Conservation (phyloP, 2,888 invertebrate genomes). For the Periphyllus acericola region DNA sequence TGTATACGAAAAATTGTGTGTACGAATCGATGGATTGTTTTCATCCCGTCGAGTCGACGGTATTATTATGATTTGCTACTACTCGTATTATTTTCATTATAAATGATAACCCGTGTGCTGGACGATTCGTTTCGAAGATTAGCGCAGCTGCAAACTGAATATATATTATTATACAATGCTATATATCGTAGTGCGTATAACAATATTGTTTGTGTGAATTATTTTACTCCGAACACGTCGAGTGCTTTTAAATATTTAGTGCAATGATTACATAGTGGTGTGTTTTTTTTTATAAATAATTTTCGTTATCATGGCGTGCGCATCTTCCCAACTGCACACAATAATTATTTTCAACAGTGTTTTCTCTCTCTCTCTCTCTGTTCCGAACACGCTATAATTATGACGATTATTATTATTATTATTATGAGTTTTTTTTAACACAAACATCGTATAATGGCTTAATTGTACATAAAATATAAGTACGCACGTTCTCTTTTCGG, state of each 20-base stretch:
- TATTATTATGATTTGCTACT: no score
- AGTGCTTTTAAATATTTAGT: slow-evolving; percentile 10
- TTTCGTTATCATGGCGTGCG: slow-evolving; percentile 1
- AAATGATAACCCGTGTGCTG: background rate
- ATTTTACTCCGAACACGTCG: background rate
- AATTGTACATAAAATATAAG: background rate
- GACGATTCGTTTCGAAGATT: background rate
- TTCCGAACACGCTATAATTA: background rate
- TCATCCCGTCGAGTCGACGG: no score
- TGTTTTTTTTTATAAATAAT: background rate
- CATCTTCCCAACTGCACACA: background rate
- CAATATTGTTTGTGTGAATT: background rate
- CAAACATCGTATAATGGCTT: background rate
- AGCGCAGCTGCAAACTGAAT: background rate
- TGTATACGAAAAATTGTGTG: no score
- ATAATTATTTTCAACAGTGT: slow-evolving; percentile 15
- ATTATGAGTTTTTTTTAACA: background rate
- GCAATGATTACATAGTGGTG: background rate
- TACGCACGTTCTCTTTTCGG: background rate
- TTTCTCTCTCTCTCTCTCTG: background rate
- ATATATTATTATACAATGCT: no score
- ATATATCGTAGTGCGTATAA: no score
- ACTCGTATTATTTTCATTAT: background rate
- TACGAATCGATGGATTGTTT: no score
- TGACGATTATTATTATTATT: background rate